phyloP scores from a whole-genome alignment of 1,140 invertebrate species.

The Batillaria attramentaria region DNA sequence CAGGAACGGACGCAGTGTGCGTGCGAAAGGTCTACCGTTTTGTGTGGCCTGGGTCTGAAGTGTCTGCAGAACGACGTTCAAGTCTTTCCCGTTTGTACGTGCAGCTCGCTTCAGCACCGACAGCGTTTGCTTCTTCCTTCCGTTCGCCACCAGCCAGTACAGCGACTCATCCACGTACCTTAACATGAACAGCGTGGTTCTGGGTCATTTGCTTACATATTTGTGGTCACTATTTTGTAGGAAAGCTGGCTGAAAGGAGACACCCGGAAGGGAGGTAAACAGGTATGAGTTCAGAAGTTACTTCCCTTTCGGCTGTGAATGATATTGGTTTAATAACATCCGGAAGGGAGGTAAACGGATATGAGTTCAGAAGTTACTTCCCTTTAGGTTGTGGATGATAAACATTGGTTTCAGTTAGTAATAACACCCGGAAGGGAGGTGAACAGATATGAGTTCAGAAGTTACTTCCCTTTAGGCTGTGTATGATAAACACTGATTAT shows the following conservation, averaged over 20 bases:
- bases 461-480: not conserved
- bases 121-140: slow-evolving; percentile 60
- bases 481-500: not conserved
- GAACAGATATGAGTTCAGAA: not conserved
- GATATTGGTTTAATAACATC: not conserved
- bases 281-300: not conserved
- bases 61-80: slow-evolving; percentile 26
- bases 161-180: slow-evolving; percentile 70
- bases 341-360: not conserved
- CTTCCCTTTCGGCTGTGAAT: not conserved
- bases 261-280: not conserved
- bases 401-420: too few relatives aligned
- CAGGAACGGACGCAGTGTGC: too few relatives aligned
- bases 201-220: too few relatives aligned
- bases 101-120: slow-evolving; percentile 62
- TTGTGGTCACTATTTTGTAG: too few relatives aligned
- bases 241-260: not conserved
- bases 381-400: not conserved
- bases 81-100: slow-evolving; percentile 51
- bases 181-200: too few relatives aligned
- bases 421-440: not conserved
- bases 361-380: not conserved
- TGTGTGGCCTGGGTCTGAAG: too few relatives aligned
- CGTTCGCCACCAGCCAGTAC: slow-evolving; percentile 69
- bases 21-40: too few relatives aligned